These are phyloP conservation scores for Scaptomyza cyrtandrae DNA, from an alignment of 2,888 invertebrate species.

Conservation along the genomic window DNA sequence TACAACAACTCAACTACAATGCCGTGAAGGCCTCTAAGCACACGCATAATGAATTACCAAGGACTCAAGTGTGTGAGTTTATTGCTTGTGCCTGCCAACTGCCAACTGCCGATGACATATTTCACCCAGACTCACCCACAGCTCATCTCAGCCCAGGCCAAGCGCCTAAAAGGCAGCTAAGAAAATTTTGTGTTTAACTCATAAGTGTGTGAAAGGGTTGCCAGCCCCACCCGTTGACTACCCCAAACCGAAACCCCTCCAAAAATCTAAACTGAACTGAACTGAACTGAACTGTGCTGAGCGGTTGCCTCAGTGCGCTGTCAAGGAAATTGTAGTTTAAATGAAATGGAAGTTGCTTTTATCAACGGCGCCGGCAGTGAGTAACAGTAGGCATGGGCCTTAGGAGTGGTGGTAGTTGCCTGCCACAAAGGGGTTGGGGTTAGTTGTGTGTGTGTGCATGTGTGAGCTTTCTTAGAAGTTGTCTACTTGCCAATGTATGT, in stretches of 20 bases:
- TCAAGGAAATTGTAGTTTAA: conserved; percentile 82
- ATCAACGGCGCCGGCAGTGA: conserved; percentile 71
- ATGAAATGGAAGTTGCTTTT: conserved; percentile 82
- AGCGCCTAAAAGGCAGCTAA: conserved; percentile 81
- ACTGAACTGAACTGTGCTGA: conserved; percentile 17
- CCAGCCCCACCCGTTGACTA: conserved; percentile 40
- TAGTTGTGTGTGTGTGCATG: conserved; percentile 44
- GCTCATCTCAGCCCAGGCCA: conserved; percentile 46
- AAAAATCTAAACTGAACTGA: conserved; percentile 2
- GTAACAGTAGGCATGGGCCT: conserved; percentile 13
- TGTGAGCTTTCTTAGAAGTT: conserved; percentile 77
- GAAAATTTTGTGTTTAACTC: conserved; percentile 81
- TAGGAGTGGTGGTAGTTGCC: conserved; percentile 1
- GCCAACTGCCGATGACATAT: conserved; percentile 80
- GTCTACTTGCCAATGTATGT: conserved; percentile 31
- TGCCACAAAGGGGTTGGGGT: conserved; percentile 41
- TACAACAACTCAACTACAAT: conserved; percentile 57
- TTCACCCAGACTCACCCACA: conserved; percentile 70
- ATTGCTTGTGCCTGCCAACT: conserved; percentile 36
- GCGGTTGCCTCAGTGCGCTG: conserved; percentile 73
- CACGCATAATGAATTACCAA: conserved; percentile 81
- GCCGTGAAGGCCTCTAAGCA: conserved; percentile 73
- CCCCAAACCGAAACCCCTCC: neutral
- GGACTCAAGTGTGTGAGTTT: conserved; percentile 34
- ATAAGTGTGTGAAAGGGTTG: conserved; percentile 81